Conservation (phyloP, 2,888 invertebrate genomes). For the Cistogaster globosa region DNA sequence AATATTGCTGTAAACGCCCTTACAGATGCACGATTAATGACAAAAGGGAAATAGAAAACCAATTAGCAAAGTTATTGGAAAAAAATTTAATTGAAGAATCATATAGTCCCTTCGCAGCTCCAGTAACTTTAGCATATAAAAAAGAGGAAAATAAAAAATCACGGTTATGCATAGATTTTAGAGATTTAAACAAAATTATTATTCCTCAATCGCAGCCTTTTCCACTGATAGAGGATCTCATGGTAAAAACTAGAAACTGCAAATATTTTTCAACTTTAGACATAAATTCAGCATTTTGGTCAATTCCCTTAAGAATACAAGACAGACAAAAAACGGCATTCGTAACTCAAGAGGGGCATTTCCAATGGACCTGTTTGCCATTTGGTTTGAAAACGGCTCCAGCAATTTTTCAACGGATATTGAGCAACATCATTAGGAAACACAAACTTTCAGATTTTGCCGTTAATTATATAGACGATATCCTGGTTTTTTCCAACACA, state of each 20-base stretch:
- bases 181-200: constrained; percentile 70
- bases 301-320: constrained; percentile 64
- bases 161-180: constrained; percentile 68
- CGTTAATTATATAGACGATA: constrained; percentile 72
- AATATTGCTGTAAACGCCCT: constrained; percentile 67
- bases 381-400: constrained; percentile 71
- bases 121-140: constrained; percentile 72
- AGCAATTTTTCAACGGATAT: constrained; percentile 71
- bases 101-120: constrained; percentile 70
- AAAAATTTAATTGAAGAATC: constrained; percentile 63
- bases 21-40: constrained; percentile 69
- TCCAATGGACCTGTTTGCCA: constrained; percentile 71
- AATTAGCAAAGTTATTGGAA: constrained; percentile 52
- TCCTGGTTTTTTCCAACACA: constrained; percentile 69
- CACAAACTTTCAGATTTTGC: constrained; percentile 68
- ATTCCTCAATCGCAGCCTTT: constrained; percentile 72
- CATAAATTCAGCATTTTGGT: constrained; percentile 71
- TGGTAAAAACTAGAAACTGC: constrained; percentile 64
- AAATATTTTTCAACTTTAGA: constrained; percentile 64
- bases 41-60: constrained; percentile 67
- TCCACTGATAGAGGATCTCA: constrained; percentile 66
- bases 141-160: constrained; percentile 72
- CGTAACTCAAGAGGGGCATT: constrained; percentile 72
- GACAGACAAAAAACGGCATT: constrained; percentile 70
- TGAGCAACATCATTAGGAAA: constrained; percentile 69